Base-by-base conservation (phyloP, 2,113 vertebrate species). In the Balaenoptera acutorostrata region DNA sequence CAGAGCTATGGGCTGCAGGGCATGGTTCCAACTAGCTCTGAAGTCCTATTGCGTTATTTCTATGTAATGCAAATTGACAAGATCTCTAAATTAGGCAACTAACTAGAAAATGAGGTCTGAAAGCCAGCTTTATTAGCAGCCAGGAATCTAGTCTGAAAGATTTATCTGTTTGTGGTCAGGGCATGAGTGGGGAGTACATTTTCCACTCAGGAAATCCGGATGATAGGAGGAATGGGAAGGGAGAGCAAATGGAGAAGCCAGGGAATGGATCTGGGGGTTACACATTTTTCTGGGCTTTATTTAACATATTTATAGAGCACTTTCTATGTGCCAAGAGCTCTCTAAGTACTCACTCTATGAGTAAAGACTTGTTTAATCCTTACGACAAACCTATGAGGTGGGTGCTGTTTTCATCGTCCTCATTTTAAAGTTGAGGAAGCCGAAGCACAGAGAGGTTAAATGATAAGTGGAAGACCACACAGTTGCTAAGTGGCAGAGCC, bases 71-170 rank as follows among this genome's bases (percentile, higher is more conserved):
- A 97, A 96, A 97, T 96, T 93, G 98, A 97, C 97, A 97, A 89
- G 91, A 78, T 64, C 96, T 97, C 96, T 96, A 97, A 96, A 98
- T 97, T 95, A 98, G 94, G 95, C 78, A 96, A 81, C 97, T 98
- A 91, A 95, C 55, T 97, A 93, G 97, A 97, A 97, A 97, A 98
- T 92, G 95, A 96, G 89, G 89, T 97, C 96, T 90, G 97, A 93
- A 95, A 96, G 93, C 87, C 68, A 90, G 78, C 59, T 95, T 97
- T 93, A 92, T 88, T 80, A 93, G 86, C 86, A 95, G 78, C 71
- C 72, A 52, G 91, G 66, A 88, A 78, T 91, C 66, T 71, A 44
- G 75, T 78, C 63, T 61, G 46, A 92, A 94, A 96, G 91, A 84
- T 84, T 80, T 87, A 85, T 85, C 64, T 75, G 89, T 78, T 39